Evolutionary conservation across 2,113 vertebrate genomes (phyloP).

Genomic region (Clarias batrachus): DNA sequence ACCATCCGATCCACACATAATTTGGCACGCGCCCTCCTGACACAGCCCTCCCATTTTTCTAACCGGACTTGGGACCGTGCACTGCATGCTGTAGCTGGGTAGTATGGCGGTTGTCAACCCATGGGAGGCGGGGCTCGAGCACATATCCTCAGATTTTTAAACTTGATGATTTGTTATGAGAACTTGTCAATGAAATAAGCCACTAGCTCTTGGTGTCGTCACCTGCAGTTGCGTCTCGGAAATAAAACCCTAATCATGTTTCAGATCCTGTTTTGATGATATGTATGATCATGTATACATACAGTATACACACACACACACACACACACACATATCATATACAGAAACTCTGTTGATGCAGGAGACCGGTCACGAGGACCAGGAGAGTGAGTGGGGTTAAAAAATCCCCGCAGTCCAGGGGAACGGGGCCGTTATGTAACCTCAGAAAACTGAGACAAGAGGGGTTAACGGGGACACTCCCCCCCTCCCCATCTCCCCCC

Average conservation of each 20-base stretch:
- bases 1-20: too few species aligned
- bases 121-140: too few species aligned
- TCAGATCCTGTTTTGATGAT: neutral
- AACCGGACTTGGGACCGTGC: too few species aligned
- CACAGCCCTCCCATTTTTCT: too few species aligned
- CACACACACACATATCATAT: too few species aligned
- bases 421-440: slow-evolving; percentile 28
- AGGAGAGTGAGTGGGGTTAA: neutral
- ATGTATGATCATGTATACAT: too few species aligned
- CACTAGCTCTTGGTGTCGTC: neutral
- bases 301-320: too few species aligned
- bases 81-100: too few species aligned
- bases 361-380: neutral
- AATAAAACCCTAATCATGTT: neutral
- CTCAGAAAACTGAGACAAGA: slow-evolving; percentile 13
- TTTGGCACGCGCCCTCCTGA: too few species aligned
- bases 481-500: neutral
- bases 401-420: neutral
- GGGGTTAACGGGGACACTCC: slow-evolving; percentile 32
- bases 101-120: too few species aligned
- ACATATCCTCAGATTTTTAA: too few species aligned
- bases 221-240: neutral
- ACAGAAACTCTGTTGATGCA: neutral
- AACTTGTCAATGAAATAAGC: neutral
- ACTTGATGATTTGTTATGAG: neutral